Evolutionary conservation across 2,888 invertebrate genomes (phyloP).

Genomic region (Cephus pygmeus): DNA sequence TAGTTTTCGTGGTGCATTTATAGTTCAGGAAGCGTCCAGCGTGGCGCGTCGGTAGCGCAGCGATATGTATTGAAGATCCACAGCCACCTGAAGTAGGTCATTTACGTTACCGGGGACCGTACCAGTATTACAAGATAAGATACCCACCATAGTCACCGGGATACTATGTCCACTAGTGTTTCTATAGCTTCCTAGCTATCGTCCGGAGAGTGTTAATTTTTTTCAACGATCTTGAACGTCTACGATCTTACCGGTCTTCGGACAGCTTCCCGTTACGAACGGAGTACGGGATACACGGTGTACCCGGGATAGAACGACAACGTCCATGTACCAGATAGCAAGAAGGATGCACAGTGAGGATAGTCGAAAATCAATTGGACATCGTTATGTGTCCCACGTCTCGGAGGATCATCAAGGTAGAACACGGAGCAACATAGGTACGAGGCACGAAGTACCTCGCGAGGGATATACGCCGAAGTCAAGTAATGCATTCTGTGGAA

Average conservation of each 20-base stretch:
- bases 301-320: not conserved
- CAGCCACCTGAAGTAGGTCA: not conserved
- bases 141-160: not conserved
- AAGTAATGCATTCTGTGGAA: not conserved
- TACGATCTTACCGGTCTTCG: not conserved
- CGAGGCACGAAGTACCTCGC: not conserved
- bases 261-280: not conserved
- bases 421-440: not conserved
- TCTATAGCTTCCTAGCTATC: not conserved
- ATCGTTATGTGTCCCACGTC: not conserved
- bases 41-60: not conserved
- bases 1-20: conserved; percentile 16
- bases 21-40: conserved; percentile 16
- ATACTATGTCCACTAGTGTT: not conserved
- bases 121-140: not conserved
- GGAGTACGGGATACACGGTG: not conserved
- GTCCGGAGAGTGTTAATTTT: not conserved
- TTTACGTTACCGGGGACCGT: not conserved
- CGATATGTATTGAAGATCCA: not conserved
- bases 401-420: not conserved
- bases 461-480: not conserved
- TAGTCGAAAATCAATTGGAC: not conserved
- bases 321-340: not conserved
- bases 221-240: not conserved
- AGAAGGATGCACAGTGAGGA: not conserved